Percentiles rank a stretch among this genome's conserved stretches.
phyloP scores from a whole-genome alignment of 2,888 invertebrate genomes.

The Xylocampa areola region DNA sequence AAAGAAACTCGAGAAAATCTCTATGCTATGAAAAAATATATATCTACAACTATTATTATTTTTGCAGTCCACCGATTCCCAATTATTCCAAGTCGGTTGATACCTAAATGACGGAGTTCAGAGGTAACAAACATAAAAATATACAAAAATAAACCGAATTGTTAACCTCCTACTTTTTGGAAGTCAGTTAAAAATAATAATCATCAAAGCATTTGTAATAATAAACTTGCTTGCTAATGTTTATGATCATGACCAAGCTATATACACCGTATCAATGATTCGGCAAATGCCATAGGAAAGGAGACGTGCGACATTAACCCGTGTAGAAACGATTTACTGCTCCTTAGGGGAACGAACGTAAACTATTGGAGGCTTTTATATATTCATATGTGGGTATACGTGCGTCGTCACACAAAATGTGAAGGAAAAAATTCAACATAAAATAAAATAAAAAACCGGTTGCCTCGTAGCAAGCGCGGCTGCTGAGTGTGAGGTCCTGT shows the following conservation, averaged over 20 bases:
- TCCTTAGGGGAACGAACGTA: constrained; percentile 30
- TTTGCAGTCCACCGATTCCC: too few relatives aligned
- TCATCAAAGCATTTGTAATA: not conserved
- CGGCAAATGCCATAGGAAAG: constrained; percentile 7
- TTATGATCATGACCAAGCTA: not conserved
- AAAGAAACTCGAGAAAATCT: too few relatives aligned
- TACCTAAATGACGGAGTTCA: too few relatives aligned
- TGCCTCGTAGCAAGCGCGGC: too few relatives aligned
- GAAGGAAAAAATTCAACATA: constrained; percentile 11
- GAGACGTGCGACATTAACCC: constrained; percentile 21
- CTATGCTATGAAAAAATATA: too few relatives aligned
- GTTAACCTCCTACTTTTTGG: too few relatives aligned
- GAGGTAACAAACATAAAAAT: too few relatives aligned
- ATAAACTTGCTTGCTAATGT: not conserved
- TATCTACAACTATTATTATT: too few relatives aligned
- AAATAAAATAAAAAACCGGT: too few relatives aligned
- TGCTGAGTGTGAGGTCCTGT: too few relatives aligned
- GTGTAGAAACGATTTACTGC: constrained; percentile 44
- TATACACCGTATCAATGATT: constrained; percentile 10
- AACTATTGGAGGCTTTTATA: constrained; percentile 50
- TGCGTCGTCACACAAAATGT: constrained; percentile 19
- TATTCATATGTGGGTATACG: constrained; percentile 42
- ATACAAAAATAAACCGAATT: too few relatives aligned
- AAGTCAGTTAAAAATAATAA: not conserved
- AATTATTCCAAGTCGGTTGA: too few relatives aligned